Evolutionary conservation across 2,797 vertebrate species (phyloP).

Genomic region (Cynopterus sphinx): DNA sequence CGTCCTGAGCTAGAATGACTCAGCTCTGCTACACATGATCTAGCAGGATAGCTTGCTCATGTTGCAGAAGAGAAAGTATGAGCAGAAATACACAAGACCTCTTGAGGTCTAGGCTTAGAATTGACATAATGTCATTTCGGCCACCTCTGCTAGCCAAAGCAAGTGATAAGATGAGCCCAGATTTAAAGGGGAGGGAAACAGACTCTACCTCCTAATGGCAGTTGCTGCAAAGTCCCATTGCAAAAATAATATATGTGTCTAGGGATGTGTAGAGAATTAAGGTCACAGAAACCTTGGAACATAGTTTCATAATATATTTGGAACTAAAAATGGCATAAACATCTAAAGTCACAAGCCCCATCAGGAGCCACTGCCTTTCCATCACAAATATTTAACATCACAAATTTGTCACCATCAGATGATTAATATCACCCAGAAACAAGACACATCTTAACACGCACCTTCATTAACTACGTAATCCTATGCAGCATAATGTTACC

Average conservation of each 20-base stretch:
- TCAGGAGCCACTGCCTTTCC: neutral
- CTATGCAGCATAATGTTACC: neutral
- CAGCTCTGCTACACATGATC: neutral
- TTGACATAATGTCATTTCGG: neutral
- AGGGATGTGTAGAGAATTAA: neutral
- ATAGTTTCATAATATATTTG: neutral
- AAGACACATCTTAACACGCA: neutral
- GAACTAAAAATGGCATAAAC: neutral
- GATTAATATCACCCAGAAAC: neutral
- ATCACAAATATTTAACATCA: neutral
- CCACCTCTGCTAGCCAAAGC: neutral
- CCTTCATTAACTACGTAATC: neutral
- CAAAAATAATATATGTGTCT: neutral
- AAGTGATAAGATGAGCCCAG: neutral
- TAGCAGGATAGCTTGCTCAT: neutral
- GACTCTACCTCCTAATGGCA: neutral
- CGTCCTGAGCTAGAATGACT: neutral
- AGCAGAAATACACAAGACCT: neutral
- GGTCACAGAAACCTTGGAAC: neutral
- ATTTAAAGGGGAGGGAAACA: neutral
- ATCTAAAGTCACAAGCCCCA: neutral
- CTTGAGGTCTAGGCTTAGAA: neutral
- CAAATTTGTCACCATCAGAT: neutral
- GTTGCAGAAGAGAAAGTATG: neutral
- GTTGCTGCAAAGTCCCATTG: neutral